Conservation (phyloP, 2,888 invertebrate species). For the Strigamia maritima region DNA sequence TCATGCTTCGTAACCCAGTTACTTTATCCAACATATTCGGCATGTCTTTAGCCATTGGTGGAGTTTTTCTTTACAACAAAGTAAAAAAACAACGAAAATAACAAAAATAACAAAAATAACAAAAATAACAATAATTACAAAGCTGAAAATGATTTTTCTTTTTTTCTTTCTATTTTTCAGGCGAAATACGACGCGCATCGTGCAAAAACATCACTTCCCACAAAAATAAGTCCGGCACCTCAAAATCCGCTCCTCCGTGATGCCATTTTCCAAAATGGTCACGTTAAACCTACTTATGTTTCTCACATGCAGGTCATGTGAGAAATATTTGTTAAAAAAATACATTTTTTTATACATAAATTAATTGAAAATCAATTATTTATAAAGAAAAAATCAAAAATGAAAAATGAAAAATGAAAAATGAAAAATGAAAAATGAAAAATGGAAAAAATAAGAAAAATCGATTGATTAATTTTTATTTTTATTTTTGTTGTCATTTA, state of each 20-base stretch:
- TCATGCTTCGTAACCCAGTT: slow-evolving; percentile 87
- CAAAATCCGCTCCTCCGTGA: background rate
- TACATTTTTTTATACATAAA: background rate
- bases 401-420: too few species aligned
- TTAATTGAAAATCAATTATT: too few species aligned
- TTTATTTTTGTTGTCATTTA: background rate
- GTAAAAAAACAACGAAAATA: slow-evolving; percentile 53
- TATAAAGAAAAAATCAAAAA: too few species aligned
- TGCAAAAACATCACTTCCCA: background rate
- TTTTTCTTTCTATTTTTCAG: background rate
- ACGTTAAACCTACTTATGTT: background rate
- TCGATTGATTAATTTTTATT: too few species aligned
- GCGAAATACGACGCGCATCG: background rate
- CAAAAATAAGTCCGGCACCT: background rate
- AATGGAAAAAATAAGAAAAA: too few species aligned
- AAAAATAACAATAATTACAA: too few species aligned
- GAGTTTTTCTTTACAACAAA: slow-evolving; percentile 87
- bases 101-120: background rate
- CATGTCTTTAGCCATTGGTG: slow-evolving; percentile 83
- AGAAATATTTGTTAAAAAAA: background rate
- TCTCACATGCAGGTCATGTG: background rate
- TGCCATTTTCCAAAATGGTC: background rate
- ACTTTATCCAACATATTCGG: slow-evolving; percentile 80
- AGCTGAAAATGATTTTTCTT: too few species aligned
- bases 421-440: too few species aligned